Percentiles rank a stretch among this genome's conserved stretches.
These are phyloP conservation scores for Halesus radiatus DNA, from an alignment of 1,140 invertebrate genomes.

Conservation along the genomic window DNA sequence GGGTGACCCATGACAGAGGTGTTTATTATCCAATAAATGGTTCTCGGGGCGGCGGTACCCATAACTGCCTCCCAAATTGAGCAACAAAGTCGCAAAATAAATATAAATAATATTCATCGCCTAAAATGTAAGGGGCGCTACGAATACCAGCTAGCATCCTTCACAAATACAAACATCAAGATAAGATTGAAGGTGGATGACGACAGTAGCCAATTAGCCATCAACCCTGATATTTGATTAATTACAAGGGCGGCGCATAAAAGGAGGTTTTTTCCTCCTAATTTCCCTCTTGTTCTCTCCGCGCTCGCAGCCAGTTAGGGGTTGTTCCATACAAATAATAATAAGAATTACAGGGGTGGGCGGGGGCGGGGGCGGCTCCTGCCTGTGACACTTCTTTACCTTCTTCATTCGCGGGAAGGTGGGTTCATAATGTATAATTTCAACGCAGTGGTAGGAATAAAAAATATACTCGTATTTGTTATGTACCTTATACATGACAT, in stretches of 20 bases:
- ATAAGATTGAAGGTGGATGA: background rate
- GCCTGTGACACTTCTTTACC: slow-evolving; percentile 57
- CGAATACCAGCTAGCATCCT: no score
- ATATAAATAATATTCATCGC: no score
- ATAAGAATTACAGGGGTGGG: background rate
- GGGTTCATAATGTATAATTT: slow-evolving; percentile 45
- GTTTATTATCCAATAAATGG: no score
- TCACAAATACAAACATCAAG: no score
- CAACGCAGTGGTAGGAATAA: background rate
- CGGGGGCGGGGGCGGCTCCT: slow-evolving; percentile 2
- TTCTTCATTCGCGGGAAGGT: slow-evolving; percentile 54
- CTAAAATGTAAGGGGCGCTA: no score
- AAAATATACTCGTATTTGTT: no score
- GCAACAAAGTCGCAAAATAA: no score
- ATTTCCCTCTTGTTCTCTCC: slow-evolving; percentile 25
- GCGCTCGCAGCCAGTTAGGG: background rate
- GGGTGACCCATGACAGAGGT: no score
- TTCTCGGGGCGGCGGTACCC: no score
- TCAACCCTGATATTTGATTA: slow-evolving; percentile 6
- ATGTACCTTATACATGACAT: no score
- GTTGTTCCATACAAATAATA: background rate
- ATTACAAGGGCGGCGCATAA: slow-evolving; percentile 3
- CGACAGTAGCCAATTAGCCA: slow-evolving; percentile 5
- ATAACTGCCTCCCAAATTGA: no score
- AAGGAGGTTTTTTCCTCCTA: slow-evolving; percentile 13